Conservation (phyloP, 1,140 invertebrate species). For the Hyposmocoma kahamanoa region DNA sequence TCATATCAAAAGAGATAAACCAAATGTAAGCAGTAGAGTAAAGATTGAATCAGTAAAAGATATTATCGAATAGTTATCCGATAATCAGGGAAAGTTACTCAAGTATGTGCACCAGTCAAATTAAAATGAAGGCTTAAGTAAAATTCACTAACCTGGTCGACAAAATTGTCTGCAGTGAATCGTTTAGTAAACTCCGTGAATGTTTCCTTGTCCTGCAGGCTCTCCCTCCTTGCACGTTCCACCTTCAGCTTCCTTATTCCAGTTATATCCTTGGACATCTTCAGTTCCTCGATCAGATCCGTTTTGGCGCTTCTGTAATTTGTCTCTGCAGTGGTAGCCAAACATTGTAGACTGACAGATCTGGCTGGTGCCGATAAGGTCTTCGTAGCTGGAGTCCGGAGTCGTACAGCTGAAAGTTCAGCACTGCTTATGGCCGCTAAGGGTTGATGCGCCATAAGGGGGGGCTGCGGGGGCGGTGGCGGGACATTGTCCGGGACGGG, state of each 20-base stretch:
- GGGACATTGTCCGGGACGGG: constrained; percentile 69
- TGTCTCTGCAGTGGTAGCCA: constrained; percentile 77
- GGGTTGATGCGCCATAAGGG: constrained; percentile 77
- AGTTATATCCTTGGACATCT: constrained; percentile 91
- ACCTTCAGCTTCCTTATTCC: constrained; percentile 94
- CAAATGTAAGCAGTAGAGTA: too few relatives aligned
- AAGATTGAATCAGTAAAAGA: too few relatives aligned
- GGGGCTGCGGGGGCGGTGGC: constrained; percentile 73
- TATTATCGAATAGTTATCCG: too few relatives aligned
- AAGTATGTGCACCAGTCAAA: too few relatives aligned
- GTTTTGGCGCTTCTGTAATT: constrained; percentile 85
- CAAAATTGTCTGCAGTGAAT: constrained; percentile 90
- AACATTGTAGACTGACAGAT: constrained; percentile 81
- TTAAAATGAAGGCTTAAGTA: too few relatives aligned
- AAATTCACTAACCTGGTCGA: constrained; percentile 83
- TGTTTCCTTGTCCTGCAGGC: constrained; percentile 84
- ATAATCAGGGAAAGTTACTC: too few relatives aligned
- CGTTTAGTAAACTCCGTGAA: constrained; percentile 87
- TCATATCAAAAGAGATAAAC: too few relatives aligned
- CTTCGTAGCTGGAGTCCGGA: constrained; percentile 84
- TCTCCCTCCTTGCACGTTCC: constrained; percentile 87
- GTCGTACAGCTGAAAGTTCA: constrained; percentile 86
- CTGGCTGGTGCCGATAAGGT: constrained; percentile 85
- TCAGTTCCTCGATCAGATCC: constrained; percentile 91
- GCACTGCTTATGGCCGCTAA: constrained; percentile 89